Base-by-base conservation (phyloP, 2,113 vertebrate genomes). In the Poeciliopsis turrubarensis region DNA sequence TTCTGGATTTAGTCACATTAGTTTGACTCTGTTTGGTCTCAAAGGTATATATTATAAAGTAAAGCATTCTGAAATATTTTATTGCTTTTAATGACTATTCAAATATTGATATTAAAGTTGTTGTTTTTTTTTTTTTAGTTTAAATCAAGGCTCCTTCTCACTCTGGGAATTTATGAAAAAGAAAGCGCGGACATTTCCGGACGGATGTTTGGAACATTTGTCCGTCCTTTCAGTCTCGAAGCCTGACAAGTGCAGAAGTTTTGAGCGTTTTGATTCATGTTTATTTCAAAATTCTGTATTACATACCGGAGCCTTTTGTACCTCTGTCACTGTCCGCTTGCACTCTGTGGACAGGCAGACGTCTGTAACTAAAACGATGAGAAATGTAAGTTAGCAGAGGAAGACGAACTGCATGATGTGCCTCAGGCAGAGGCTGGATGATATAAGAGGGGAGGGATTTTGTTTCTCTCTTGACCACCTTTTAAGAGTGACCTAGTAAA, bases 401-500 rank as follows among this genome's bases (percentile, higher is more conserved):
- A 78, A 84, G 82, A 78, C 85, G 78, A 83, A 79, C 19, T 68
- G 62, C 72, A 27, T 39, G 47, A 75, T 71, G 67, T 63, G 72
- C 60, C 76, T 83, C 74, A 79, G 85, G 80, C 83, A 77, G 30
- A 60, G 27, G 63, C 81, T 71, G 75, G 77, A 88, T 89, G 88
- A 87, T 86, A 64, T 75, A 83, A 70, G 80, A 81, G 83, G 72
- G 66, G 62, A 86, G 75, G 85, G 86, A 82, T 70, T 86, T 81
- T 29, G 65, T 74, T 77, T 79, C 84, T 87, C 78, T 85, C 70
- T 76, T 87, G 84, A 87, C 83, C 79, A 84, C 67, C 44, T 87
- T 86, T 88, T 82, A 65, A 77, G 74, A 70, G 51, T 86, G 89
- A 87, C 87, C 84, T 86, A 87, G 80, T 90, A 90, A 63, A 67